Conservation (phyloP, 2,113 vertebrate species). For the Entomyzon cyanotis region DNA sequence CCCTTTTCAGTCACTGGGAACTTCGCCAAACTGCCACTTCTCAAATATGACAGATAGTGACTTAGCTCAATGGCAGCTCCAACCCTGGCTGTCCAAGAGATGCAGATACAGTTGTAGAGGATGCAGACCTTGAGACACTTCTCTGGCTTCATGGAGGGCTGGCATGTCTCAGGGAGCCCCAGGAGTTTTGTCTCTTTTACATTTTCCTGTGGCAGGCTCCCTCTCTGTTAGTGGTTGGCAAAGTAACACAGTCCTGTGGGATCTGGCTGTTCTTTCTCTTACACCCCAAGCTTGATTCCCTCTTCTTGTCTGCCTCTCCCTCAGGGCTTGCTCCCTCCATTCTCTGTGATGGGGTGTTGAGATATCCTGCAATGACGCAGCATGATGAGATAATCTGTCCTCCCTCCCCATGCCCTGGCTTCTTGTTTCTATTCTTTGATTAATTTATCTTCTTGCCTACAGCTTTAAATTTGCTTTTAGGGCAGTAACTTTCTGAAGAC, state of each 20-base stretch:
- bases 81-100: background rate
- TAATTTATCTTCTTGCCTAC: background rate
- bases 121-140: background rate
- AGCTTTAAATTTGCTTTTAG: background rate
- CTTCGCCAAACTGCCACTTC: background rate
- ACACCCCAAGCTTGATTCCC: background rate
- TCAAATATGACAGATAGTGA: background rate
- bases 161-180: background rate
- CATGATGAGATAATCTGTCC: background rate
- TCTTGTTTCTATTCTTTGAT: constrained; percentile 25
- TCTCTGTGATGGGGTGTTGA: background rate
- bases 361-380: background rate
- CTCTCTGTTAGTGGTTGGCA: accelerated
- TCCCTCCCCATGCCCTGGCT: background rate
- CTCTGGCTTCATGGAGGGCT: background rate
- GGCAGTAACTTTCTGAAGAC: background rate
- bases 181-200: background rate
- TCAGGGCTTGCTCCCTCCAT: background rate
- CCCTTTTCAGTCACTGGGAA: background rate
- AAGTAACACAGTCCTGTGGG: background rate
- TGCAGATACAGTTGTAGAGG: background rate
- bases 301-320: background rate
- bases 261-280: background rate
- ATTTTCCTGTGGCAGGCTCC: background rate
- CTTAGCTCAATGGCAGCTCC: background rate